Conservation (phyloP, 2,113 vertebrate species). For the Formicarius rufipectus region DNA sequence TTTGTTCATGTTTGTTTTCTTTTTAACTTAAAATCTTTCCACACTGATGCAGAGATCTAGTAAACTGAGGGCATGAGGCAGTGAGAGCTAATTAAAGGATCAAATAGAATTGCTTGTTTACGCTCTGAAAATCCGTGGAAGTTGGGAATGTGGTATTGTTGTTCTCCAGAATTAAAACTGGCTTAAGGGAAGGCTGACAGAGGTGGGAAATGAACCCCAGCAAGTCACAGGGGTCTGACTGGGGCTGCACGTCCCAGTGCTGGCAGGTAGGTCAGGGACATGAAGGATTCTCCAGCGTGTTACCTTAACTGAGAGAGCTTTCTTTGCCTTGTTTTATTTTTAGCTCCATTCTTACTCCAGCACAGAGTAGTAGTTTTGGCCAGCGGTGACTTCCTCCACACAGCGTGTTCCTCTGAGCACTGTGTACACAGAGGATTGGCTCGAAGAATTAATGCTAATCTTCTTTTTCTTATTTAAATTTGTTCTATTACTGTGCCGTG, state of each 20-base stretch:
- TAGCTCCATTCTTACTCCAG: background rate
- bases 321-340: background rate
- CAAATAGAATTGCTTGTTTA: rapidly evolving
- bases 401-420: background rate
- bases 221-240: background rate
- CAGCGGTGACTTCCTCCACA: background rate
- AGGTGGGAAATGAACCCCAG: background rate
- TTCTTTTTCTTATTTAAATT: slow-evolving; percentile 8
- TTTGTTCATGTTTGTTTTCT: background rate
- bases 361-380: background rate
- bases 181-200: background rate
- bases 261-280: background rate
- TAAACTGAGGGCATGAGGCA: background rate
- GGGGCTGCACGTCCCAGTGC: background rate
- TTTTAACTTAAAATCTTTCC: background rate
- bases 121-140: background rate
- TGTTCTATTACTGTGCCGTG: background rate
- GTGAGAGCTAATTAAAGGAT: background rate
- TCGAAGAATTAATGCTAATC: background rate
- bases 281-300: background rate
- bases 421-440: background rate
- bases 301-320: background rate
- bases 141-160: rapidly evolving
- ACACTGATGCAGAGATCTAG: background rate
- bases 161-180: background rate